Conservation (phyloP, 2,797 vertebrate species). For the Carcharodon carcharias region DNA sequence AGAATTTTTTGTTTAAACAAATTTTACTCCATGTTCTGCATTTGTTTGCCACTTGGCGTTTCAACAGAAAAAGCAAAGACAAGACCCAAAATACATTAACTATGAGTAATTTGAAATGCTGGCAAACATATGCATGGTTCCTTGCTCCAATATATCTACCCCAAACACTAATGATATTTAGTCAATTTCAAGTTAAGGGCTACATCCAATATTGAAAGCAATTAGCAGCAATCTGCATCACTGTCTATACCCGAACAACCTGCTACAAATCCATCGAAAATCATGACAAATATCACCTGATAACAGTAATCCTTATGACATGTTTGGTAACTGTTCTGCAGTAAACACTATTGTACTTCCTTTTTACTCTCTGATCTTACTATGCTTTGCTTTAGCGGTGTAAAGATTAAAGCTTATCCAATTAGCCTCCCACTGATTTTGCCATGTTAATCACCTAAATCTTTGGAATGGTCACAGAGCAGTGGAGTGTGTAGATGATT, state of each 20-base stretch:
- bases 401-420: conserved; percentile 85
- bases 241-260: conserved; percentile 32
- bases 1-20: neutral
- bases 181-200: conserved; percentile 34
- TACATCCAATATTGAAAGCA: neutral
- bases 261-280: conserved; percentile 46
- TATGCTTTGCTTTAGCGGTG: conserved; percentile 54
- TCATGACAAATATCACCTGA: conserved; percentile 49
- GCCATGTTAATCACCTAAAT: conserved; percentile 69
- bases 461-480: conserved; percentile 57
- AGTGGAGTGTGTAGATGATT: conserved; percentile 57
- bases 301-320: conserved; percentile 65
- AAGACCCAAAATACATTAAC: neutral
- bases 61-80: neutral
- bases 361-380: conserved; percentile 54
- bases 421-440: conserved; percentile 75
- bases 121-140: neutral
- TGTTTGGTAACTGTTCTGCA: conserved; percentile 66
- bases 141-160: neutral
- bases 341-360: conserved; percentile 61
- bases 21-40: neutral
- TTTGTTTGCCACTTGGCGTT: neutral
- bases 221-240: conserved; percentile 41
- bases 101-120: neutral
- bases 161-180: neutral